Percentiles rank a stretch among this genome's conserved stretches.
Evolutionary conservation across 2,888 invertebrate genomes (phyloP).

Genomic region (Sepiola atlantica): DNA sequence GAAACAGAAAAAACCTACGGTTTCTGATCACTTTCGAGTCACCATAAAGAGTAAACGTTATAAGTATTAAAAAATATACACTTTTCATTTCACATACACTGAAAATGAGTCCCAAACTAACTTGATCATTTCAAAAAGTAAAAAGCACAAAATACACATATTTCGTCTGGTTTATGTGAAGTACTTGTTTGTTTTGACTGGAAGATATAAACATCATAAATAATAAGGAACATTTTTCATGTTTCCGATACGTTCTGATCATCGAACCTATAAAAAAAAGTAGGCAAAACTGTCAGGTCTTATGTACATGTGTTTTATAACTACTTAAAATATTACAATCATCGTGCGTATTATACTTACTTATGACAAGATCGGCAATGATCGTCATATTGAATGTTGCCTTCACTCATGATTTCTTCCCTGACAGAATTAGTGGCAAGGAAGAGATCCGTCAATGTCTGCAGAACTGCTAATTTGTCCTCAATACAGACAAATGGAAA

Average conservation of each 20-base stretch:
- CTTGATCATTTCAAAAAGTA: too few species aligned
- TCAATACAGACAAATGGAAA: conserved; percentile 70
- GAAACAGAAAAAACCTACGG: too few species aligned
- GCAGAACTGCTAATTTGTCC: conserved; percentile 77
- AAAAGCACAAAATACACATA: too few species aligned
- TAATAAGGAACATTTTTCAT: background rate
- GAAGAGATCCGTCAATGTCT: conserved; percentile 95
- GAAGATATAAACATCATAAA: background rate
- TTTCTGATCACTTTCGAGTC: too few species aligned
- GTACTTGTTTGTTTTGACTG: background rate
- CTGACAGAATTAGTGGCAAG: conserved; percentile 92
- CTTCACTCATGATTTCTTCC: conserved; percentile 94
- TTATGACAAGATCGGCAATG: conserved; percentile 75
- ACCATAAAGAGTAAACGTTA: too few species aligned
- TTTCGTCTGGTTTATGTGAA: too few species aligned
- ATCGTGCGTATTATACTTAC: conserved; percentile 58
- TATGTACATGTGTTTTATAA: background rate
- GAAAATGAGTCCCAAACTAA: too few species aligned
- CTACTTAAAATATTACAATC: background rate
- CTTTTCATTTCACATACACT: too few species aligned
- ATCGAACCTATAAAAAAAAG: background rate
- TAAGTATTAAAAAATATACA: too few species aligned
- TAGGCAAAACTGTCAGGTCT: background rate
- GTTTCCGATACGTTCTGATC: background rate
- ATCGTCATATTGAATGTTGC: conserved; percentile 78